Conservation (phyloP, 2,888 invertebrate genomes). For the Tyria jacobaeae region DNA sequence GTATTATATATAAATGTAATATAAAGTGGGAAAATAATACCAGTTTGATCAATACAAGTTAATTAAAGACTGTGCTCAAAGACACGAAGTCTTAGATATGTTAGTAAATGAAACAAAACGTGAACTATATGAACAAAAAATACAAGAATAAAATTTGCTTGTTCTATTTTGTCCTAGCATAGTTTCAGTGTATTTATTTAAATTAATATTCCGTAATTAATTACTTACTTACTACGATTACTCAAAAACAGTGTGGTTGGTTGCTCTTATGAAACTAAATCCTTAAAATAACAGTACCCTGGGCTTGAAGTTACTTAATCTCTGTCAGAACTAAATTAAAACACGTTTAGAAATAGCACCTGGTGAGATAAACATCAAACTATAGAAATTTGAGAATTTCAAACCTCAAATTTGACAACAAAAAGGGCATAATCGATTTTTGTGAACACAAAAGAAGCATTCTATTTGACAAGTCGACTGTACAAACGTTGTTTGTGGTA, state of each 20-base stretch:
- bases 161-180: too few species aligned
- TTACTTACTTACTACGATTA: too few species aligned
- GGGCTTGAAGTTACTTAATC: conserved; percentile 41
- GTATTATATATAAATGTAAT: too few species aligned
- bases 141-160: too few species aligned
- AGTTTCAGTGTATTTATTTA: too few species aligned
- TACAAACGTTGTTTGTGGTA: conserved; percentile 84
- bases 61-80: too few species aligned
- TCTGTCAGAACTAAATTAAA: conserved; percentile 78
- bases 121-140: too few species aligned
- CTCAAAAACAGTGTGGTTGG: neutral
- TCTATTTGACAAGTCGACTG: conserved; percentile 86
- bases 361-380: conserved; percentile 84
- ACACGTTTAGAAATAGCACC: conserved; percentile 81
- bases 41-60: too few species aligned
- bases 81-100: too few species aligned
- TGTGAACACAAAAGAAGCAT: conserved; percentile 78
- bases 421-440: conserved; percentile 86
- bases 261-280: neutral
- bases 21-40: too few species aligned
- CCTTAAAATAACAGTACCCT: conserved; percentile 40
- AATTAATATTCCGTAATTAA: too few species aligned
- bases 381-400: conserved; percentile 83
- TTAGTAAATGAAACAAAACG: too few species aligned
- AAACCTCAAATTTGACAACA: conserved; percentile 86